Evolutionary conservation across 2,113 vertebrate genomes (phyloP).

Genomic region (Gallinago media): DNA sequence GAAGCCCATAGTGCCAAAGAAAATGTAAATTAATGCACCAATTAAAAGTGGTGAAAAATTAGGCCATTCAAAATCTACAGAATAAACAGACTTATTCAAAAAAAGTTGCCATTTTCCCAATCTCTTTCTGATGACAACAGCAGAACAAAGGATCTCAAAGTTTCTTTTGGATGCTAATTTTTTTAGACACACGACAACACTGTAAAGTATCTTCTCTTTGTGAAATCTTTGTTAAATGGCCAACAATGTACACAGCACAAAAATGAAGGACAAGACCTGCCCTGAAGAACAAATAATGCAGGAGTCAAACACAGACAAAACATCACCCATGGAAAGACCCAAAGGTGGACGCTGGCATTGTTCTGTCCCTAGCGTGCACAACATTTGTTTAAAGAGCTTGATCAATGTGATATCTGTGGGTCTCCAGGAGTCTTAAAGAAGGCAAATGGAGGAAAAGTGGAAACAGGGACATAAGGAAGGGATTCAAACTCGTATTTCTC

Average conservation of each 20-base stretch:
- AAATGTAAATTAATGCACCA: background rate
- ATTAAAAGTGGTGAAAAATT: background rate
- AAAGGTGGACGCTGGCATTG: background rate
- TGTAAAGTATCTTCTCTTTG: background rate
- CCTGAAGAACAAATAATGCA: background rate
- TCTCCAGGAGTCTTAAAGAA: background rate
- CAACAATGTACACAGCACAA: background rate
- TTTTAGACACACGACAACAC: background rate
- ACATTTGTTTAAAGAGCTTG: background rate
- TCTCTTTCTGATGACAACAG: background rate
- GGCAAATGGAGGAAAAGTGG: background rate
- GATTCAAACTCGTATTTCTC: background rate
- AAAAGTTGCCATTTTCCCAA: background rate
- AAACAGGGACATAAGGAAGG: background rate
- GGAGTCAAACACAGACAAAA: background rate
- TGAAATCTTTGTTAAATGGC: background rate
- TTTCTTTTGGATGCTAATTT: background rate
- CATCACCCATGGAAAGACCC: background rate
- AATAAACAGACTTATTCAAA: background rate
- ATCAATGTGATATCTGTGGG: background rate
- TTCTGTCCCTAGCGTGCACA: background rate
- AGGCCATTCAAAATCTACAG: background rate
- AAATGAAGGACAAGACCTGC: background rate
- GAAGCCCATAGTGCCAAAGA: background rate
- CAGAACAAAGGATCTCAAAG: background rate